Base-by-base conservation (phyloP, 30 jellyfish, hydroid and myxozoan species). In the Hydra vulgaris region DNA sequence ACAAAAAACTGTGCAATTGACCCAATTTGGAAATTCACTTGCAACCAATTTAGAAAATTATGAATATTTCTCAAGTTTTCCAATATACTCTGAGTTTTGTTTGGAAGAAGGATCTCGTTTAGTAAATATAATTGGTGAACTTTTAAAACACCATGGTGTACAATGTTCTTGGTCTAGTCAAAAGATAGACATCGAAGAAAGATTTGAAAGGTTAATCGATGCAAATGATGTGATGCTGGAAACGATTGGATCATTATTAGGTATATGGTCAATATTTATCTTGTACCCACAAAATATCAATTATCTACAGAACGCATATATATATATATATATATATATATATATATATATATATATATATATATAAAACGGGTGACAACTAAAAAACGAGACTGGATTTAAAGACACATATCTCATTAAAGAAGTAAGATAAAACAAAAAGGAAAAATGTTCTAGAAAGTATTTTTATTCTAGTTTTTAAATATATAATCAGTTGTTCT, bases 171-270 rank as follows among this genome's bases (percentile, higher is more conserved):
- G 97, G 97, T 26, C 88, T 20, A 84, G 70, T 54, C 68, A 80
- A 3, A 20, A 88, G 78, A 25, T 70, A 75, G 83, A 75, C 56
- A 21, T 54, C 4, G 83, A 75, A 25, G 83, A 75, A 53, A 26
- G 83, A 25, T 75, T 91, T 83, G 98, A 91, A n/a, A 74, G 89
- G 23, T 73, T 91, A 20, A 87, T 91, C 12, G 98, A 91, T 53
- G 98, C 95, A 23, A 91, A 91, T 77, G 98, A 91, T 69, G 78
- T 83, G 75, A 61, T 91, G 85, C 78, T 91, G 0, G 98, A 91
- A 67, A 78, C 88, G 52, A 80, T 91, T 53, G 98, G 85, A 81
- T 70, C 95, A 71, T 56, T n/a, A 22, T 20, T 54, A 19, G 55
- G 53, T 21, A 20, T 17, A 56, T n/a, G n/a, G n/a, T n/a, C n/a